A percentile compares a stretch with the other conserved stretches of the same genome.
Conservation (phyloP, 2,888 invertebrate genomes). For the Diaprepes abbreviatus region DNA sequence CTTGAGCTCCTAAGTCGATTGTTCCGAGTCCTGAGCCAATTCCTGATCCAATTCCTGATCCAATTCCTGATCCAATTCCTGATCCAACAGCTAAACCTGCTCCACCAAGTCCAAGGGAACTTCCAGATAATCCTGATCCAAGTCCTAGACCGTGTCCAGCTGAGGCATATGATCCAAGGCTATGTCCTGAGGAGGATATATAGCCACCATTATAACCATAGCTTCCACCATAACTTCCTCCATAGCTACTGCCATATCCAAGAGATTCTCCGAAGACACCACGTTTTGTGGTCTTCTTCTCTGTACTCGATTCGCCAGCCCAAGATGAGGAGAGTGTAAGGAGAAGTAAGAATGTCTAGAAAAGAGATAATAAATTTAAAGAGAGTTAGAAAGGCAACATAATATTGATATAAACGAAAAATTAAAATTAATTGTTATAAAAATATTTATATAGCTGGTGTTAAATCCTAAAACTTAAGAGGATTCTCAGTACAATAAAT, state of each 20-base stretch:
- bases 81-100: neutral
- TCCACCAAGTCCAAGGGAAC: conserved; percentile 1
- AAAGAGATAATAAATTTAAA: conserved; percentile 35
- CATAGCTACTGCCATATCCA: conserved; percentile 55
- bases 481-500: too few relatives aligned
- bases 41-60: conserved; percentile 10
- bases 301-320: conserved; percentile 54
- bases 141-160: neutral
- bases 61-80: conserved; percentile 32
- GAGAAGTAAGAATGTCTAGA: conserved; percentile 67
- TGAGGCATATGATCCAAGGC: conserved; percentile 23
- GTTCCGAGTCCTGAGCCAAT: conserved; percentile 18
- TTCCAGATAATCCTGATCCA: neutral
- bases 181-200: conserved; percentile 27
- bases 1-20: conserved; percentile 58
- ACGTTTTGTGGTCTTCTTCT: conserved; percentile 67
- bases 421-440: too few relatives aligned
- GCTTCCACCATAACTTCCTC: conserved; percentile 58
- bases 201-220: conserved; percentile 49
- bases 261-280: conserved; percentile 67
- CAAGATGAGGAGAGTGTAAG: conserved; percentile 66
- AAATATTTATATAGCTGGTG: too few relatives aligned
- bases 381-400: too few relatives aligned
- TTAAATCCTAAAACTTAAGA: too few relatives aligned
- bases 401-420: too few relatives aligned